phyloP scores from a whole-genome alignment of 2,797 vertebrate species.

The Muscicapa striata region DNA sequence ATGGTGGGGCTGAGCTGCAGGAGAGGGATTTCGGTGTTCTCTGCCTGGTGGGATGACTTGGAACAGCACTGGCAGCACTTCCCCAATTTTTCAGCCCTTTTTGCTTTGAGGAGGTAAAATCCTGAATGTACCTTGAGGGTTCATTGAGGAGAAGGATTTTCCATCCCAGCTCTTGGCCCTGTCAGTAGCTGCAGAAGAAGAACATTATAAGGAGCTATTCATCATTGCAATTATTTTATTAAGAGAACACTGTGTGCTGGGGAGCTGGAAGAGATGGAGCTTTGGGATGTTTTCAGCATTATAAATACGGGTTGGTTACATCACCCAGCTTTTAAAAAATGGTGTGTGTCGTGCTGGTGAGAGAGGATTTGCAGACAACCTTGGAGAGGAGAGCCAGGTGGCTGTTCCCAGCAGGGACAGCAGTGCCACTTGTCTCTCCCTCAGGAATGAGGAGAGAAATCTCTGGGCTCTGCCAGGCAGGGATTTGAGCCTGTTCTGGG shows the following conservation, averaged over 20 bases:
- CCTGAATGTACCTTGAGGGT: background rate
- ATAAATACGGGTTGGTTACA: constrained; percentile 56
- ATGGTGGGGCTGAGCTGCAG: background rate
- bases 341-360: background rate
- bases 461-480: background rate
- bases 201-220: constrained; percentile 51
- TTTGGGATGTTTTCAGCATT: constrained; percentile 68
- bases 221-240: constrained; percentile 70
- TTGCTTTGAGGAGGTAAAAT: background rate
- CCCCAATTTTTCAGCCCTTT: background rate
- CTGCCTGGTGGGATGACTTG: background rate
- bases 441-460: background rate
- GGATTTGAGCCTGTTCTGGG: rapidly evolving
- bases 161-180: constrained; percentile 6
- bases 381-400: constrained; percentile 2
- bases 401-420: background rate
- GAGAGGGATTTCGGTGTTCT: background rate
- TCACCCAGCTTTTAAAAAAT: constrained; percentile 50
- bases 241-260: constrained; percentile 63
- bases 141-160: background rate
- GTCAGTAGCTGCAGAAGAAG: constrained; percentile 37
- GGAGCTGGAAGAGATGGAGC: constrained; percentile 54
- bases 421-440: background rate
- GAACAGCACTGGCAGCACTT: background rate
- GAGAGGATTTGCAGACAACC: constrained; percentile 22